A percentile compares a stretch with the other conserved stretches of the same genome.
phyloP scores from a whole-genome alignment of 2,888 invertebrate species.

The Helleia helle region DNA sequence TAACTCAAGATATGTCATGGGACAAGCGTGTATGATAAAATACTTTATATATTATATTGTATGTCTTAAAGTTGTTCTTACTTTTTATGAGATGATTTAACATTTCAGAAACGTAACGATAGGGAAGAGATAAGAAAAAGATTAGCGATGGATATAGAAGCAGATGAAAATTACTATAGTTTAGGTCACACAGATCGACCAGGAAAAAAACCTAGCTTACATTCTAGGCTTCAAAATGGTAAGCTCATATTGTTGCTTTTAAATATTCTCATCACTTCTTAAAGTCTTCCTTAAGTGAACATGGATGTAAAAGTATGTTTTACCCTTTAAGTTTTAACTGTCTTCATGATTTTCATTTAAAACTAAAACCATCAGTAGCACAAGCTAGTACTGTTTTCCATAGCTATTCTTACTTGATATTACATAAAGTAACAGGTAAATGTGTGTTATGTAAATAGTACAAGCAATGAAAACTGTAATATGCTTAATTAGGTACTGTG shows the following conservation, averaged over 20 bases:
- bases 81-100: conserved; percentile 1
- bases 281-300: no score
- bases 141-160: conserved; percentile 88
- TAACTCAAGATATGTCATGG: conserved; percentile 28
- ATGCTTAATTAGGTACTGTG: no score
- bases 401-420: no score
- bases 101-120: conserved; percentile 89
- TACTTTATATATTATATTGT: neutral
- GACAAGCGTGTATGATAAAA: conserved; percentile 1
- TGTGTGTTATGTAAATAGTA: no score
- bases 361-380: no score
- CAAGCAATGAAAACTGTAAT: no score
- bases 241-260: conserved; percentile 11
- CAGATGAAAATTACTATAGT: conserved; percentile 79
- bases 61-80: neutral
- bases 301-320: no score
- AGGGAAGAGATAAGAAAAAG: conserved; percentile 92
- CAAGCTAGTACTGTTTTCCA: no score
- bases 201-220: conserved; percentile 89
- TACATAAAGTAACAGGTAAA: no score
- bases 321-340: no score
- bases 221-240: conserved; percentile 91
- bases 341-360: no score
- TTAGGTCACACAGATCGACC: conserved; percentile 76
- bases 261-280: neutral